Conservation (phyloP, 2,888 invertebrate genomes). For the Heliconius erato region DNA sequence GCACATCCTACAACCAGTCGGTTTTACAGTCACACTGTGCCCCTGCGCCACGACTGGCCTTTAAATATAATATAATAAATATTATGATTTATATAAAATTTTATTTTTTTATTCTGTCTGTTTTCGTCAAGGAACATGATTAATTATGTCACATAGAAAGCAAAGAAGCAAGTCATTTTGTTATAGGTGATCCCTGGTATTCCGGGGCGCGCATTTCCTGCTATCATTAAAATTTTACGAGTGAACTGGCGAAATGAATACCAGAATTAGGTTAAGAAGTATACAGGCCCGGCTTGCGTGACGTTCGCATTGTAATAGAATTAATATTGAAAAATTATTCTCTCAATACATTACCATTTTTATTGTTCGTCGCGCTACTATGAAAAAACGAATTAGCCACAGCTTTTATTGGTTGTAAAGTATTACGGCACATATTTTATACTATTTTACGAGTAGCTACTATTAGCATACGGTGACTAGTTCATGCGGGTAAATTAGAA, state of each 20-base stretch:
- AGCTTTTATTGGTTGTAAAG: constrained; percentile 27
- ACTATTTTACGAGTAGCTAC: constrained; percentile 10
- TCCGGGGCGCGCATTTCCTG: constrained; percentile 72
- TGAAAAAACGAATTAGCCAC: constrained; percentile 29
- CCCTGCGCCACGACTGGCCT: no score
- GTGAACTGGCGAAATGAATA: constrained; percentile 82
- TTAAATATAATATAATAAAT: background rate
- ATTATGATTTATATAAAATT: background rate
- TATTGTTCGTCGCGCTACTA: constrained; percentile 23
- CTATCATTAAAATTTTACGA: constrained; percentile 83
- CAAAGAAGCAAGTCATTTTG: constrained; percentile 57
- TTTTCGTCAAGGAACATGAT: constrained; percentile 55
- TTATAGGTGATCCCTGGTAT: constrained; percentile 66
- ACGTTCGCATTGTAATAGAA: constrained; percentile 58
- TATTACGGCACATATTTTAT: constrained; percentile 19
- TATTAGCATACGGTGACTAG: background rate
- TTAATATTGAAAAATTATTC: constrained; percentile 48
- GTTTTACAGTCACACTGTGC: no score
- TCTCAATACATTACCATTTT: constrained; percentile 37
- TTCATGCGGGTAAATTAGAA: background rate
- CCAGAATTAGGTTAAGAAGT: constrained; percentile 82
- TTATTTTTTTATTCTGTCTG: constrained; percentile 35
- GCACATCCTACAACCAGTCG: no score
- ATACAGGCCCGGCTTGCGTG: constrained; percentile 72
- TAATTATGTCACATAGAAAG: constrained; percentile 61